Evolutionary conservation across 92 coral and sea anemone genomes (phyloP), one percentile per base, ranked within the genome.

Genomic region (Umimayanthus kanabou): DNA sequence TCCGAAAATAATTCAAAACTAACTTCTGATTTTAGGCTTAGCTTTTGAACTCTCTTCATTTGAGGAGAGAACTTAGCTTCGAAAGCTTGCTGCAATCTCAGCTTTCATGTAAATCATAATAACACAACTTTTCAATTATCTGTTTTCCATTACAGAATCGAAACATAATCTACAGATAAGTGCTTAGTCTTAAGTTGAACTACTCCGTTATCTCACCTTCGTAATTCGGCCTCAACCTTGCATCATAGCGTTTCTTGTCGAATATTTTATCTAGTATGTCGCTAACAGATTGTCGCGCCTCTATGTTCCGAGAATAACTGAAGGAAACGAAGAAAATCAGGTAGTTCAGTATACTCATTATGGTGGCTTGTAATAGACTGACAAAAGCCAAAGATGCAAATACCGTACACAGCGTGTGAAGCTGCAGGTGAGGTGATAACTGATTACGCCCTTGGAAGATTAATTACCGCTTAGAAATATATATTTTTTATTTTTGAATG

Each of bases 161-260:
- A 20, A 61, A 61, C 15, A 61, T 61, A 61, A 61, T 61, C 69
- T 61, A 61, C 8, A 23, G 69, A 61, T 1, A 0, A 22, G 69
- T 18, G 8, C 5, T 61, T 61, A 3, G 58, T 4, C 26, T 6
- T 6, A 4, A 22, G 20, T 37, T 33, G 53, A 8, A 39, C 42
- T 7, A 18, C 9, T 43, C 57, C 57, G 77, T 73, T 37, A 73
- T 76, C 78, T 69, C 70, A 83, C 87, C 87, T 83, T 83, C 87
- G 42, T 83, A 83, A 39, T 83, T 83, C 42, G 87, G 87, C 23
- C 87, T 83, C 77, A 83, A 28, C 37, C 87, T 70, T 83, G 87
- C 87, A 47, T 83, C 87, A 47, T 83, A 83, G 2, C 76, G 87
- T 18, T 83, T 70, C 39, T 83, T 83, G 65, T 83, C 87, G 53